Conservation (phyloP, 2,888 invertebrate species). For the Adelognathus sp. region DNA sequence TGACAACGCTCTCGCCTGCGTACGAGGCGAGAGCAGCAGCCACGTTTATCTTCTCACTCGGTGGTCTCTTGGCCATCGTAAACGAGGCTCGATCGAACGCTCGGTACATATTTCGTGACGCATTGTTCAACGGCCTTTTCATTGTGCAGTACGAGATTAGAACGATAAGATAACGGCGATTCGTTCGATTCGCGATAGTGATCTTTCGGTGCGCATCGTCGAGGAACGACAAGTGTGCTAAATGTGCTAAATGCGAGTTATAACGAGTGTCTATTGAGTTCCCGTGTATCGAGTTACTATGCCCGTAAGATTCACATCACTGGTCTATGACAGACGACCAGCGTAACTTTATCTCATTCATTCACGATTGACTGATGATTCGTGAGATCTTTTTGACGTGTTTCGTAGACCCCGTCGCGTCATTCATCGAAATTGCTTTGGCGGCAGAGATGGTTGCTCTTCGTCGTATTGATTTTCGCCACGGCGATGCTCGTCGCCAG, state of each 20-base stretch:
- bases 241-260: too few relatives aligned
- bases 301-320: background rate
- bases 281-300: background rate
- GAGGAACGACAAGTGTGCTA: background rate
- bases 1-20: background rate
- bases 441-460: slow-evolving; percentile 36
- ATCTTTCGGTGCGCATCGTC: too few relatives aligned
- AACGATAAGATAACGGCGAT: background rate
- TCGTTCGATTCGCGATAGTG: too few relatives aligned
- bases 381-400: background rate
- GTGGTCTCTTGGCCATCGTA: background rate
- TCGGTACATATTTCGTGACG: background rate
- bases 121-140: background rate
- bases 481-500: background rate
- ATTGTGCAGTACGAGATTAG: background rate
- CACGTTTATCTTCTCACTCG: background rate
- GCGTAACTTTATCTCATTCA: background rate
- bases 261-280: background rate
- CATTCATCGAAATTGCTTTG: background rate
- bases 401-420: background rate
- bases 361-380: background rate
- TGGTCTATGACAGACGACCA: background rate
- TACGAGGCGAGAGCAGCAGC: background rate
- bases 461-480: background rate
- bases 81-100: slow-evolving; percentile 3